A percentile compares a stretch with the other conserved stretches of the same genome.
These are phyloP conservation scores for Okapia johnstoni DNA, from an alignment of 2,113 vertebrate species.

Conservation along the genomic window DNA sequence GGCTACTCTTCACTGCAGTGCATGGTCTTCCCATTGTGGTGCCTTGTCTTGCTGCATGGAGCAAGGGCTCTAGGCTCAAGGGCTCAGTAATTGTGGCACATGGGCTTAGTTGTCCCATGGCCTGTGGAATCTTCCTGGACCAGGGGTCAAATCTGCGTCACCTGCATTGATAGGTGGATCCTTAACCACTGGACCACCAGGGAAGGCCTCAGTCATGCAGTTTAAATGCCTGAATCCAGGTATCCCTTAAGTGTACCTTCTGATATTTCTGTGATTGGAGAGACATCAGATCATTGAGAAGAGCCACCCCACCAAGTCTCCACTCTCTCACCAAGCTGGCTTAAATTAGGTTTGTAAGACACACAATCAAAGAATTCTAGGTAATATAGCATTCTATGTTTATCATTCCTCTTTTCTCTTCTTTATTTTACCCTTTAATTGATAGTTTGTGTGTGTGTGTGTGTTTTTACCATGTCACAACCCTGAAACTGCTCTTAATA, in stretches of 20 bases:
- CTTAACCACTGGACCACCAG: not conserved
- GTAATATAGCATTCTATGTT: accelerated
- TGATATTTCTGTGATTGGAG: not conserved
- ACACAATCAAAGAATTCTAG: not conserved
- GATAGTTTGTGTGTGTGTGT: no score
- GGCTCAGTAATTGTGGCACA: not conserved
- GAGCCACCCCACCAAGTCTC: not conserved
- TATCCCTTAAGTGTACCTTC: not conserved
- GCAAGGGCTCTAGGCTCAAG: not conserved
- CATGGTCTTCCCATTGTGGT: not conserved
- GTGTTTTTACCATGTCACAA: accelerated
- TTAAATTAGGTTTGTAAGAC: not conserved
- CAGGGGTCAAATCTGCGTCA: not conserved
- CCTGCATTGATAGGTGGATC: not conserved
- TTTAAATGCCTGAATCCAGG: not conserved
- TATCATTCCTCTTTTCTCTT: not conserved
- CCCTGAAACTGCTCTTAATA: not conserved
- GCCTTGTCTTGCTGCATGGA: not conserved
- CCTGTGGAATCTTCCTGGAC: not conserved
- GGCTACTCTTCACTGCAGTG: accelerated
- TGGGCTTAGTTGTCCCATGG: not conserved
- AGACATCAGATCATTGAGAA: not conserved
- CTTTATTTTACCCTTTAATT: not conserved
- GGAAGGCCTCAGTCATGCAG: not conserved
- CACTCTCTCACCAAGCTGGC: no score